Conservation (phyloP, 2,888 invertebrate species). For the Nymphalis c-album region DNA sequence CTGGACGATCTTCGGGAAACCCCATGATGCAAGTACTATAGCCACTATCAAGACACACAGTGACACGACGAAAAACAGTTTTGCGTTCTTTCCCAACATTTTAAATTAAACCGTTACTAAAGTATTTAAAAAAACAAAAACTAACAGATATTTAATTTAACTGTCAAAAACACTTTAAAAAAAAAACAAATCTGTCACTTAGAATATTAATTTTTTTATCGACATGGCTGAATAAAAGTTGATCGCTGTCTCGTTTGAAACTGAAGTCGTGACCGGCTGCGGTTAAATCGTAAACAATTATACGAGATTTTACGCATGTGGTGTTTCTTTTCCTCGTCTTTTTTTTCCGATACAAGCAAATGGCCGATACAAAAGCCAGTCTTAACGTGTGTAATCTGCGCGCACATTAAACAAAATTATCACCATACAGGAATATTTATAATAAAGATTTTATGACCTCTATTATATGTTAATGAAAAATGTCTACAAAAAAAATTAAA, state of each 20-base stretch:
- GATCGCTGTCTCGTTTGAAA: neutral
- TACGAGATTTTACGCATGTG: slow-evolving; percentile 28
- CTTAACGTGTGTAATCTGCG: neutral
- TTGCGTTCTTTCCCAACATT: slow-evolving; percentile 67
- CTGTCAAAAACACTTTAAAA: neutral
- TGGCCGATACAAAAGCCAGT: slow-evolving; percentile 24
- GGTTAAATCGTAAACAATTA: slow-evolving; percentile 25
- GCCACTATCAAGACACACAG: slow-evolving; percentile 62
- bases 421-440: neutral
- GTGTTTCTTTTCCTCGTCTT: slow-evolving; percentile 24
- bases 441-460: no score
- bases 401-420: slow-evolving; percentile 1
- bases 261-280: slow-evolving; percentile 20
- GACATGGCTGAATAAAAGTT: neutral
- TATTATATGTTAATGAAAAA: no score
- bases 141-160: neutral
- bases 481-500: no score
- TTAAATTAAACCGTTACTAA: slow-evolving; percentile 23
- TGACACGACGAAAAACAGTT: slow-evolving; percentile 59
- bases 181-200: neutral
- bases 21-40: slow-evolving; percentile 72
- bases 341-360: slow-evolving; percentile 31
- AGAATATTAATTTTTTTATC: neutral
- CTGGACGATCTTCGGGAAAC: slow-evolving; percentile 72
- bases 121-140: neutral